Percentiles rank a stretch among this genome's conserved stretches.
These are phyloP conservation scores for Ostrea denselamellosa DNA, from an alignment of 1,140 invertebrate genomes.

Conservation along the genomic window DNA sequence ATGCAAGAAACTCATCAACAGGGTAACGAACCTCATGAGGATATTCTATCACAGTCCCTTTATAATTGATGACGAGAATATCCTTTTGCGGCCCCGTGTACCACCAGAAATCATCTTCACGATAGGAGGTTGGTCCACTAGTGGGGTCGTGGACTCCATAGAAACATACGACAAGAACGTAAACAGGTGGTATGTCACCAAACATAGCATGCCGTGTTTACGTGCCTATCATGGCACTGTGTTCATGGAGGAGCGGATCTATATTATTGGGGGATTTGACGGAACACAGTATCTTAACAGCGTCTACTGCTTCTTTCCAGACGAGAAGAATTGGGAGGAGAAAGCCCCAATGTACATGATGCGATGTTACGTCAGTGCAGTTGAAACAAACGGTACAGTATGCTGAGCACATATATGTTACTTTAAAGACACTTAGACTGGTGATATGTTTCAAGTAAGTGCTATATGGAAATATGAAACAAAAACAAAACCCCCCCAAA, in stretches of 20 bases:
- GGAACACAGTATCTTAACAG: constrained; percentile 69
- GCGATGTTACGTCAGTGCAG: constrained; percentile 67
- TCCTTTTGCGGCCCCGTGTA: constrained; percentile 57
- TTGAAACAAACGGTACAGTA: constrained; percentile 37
- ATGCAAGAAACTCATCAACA: constrained; percentile 44
- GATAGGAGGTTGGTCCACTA: constrained; percentile 87
- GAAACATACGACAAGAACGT: constrained; percentile 88
- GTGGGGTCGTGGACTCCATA: constrained; percentile 85
- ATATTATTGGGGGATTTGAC: constrained; percentile 85
- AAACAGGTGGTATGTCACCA: constrained; percentile 82
- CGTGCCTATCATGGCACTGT: constrained; percentile 87
- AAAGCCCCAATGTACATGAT: constrained; percentile 70
- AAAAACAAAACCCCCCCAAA: too few relatives aligned
- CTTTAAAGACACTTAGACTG: too few relatives aligned
- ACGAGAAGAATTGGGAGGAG: constrained; percentile 66
- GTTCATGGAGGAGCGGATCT: constrained; percentile 84
- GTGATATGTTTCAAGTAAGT: too few relatives aligned
- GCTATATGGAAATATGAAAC: not conserved
- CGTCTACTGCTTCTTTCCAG: constrained; percentile 66
- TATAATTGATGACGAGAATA: constrained; percentile 55
- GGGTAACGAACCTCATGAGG: constrained; percentile 23
- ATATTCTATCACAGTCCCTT: not conserved
- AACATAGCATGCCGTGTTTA: constrained; percentile 50
- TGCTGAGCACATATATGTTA: not conserved
- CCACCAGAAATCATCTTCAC: constrained; percentile 74